Evolutionary conservation across 1,140 invertebrate genomes (phyloP), one percentile per base, ranked within the genome.

Genomic region (Spodoptera litura): DNA sequence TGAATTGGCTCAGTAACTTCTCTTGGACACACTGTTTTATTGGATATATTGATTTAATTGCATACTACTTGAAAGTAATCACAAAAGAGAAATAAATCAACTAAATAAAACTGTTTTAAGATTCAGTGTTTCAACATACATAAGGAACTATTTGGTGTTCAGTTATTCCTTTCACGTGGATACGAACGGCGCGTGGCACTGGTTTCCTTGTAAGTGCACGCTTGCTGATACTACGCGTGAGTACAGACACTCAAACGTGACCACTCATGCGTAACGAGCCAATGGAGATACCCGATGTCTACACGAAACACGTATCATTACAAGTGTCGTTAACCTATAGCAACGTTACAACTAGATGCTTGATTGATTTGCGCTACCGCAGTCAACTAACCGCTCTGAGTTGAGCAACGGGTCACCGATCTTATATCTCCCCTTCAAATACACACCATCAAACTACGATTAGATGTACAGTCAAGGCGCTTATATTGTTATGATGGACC

Each of bases 261-360:
- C 44, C 72, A 62, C 72, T 75, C 72, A 75, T 51, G 72, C 72
- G 72, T 75, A 75, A 52, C 72, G 72, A 62, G 38, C 72, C 72
- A 31, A 62, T 75, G 13, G 15, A 75, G 12, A 62, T 61, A 52
- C 58, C 15, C 49, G 56, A 62, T 55, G 68, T 71, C 68, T 71
- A 55, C 52, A 55, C 51, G 68, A 71, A 74, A 61, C 58, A 62
- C 56, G 71, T 74, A 58, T 58, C 35, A 11, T 75, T 75, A 52
- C 20, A 58, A 51, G 31, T 55, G 68, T 55, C 68, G 68, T 71
- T 71, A 55, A 71, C 68, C 68, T 71, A 20, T 51, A 20, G 68
- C 62, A 66, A 66, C 15, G 52, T 12, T 35, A 38, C 51, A 9
- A 70, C 25, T 55, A 71, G 68, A 15, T 27, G 27, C 27, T 15